Evolutionary conservation across 2,888 invertebrate genomes (phyloP).

Genomic region (Pammene aurita): DNA sequence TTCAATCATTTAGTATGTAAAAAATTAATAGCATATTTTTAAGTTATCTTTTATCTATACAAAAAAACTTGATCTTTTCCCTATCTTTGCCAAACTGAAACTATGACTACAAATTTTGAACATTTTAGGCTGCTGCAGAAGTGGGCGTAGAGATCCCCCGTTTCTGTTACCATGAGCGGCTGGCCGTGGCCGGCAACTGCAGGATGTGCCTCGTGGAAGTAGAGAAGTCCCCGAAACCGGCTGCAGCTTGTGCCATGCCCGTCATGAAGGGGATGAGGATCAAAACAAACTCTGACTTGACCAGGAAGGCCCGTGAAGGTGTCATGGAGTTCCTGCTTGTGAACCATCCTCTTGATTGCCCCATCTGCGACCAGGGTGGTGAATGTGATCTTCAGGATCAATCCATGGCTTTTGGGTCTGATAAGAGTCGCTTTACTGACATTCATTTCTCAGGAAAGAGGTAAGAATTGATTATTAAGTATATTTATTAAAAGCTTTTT

Average conservation of each 20-base stretch:
- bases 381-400: slow-evolving; percentile 98
- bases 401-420: slow-evolving; percentile 99
- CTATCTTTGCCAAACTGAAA: background rate
- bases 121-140: slow-evolving; percentile 93
- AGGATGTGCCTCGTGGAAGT: slow-evolving; percentile 99
- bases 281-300: slow-evolving; percentile 98
- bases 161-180: slow-evolving; percentile 99
- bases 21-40: too few relatives aligned
- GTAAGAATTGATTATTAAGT: slow-evolving; percentile 72
- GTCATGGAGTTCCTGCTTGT: slow-evolving; percentile 99
- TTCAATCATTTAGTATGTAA: too few relatives aligned
- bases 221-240: slow-evolving; percentile 98
- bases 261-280: slow-evolving; percentile 99
- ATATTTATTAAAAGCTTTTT: background rate
- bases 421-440: slow-evolving; percentile 96
- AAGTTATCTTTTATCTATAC: too few relatives aligned
- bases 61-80: too few relatives aligned
- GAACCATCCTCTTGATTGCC: slow-evolving; percentile 99
- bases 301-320: slow-evolving; percentile 88
- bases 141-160: slow-evolving; percentile 99
- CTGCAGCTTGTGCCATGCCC: slow-evolving; percentile 99
- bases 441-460: slow-evolving; percentile 95
- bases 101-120: background rate
- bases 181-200: slow-evolving; percentile 99
- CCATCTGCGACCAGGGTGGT: slow-evolving; percentile 99